Conservation (phyloP, 2,797 vertebrate species). For the Acanthornis magna region DNA sequence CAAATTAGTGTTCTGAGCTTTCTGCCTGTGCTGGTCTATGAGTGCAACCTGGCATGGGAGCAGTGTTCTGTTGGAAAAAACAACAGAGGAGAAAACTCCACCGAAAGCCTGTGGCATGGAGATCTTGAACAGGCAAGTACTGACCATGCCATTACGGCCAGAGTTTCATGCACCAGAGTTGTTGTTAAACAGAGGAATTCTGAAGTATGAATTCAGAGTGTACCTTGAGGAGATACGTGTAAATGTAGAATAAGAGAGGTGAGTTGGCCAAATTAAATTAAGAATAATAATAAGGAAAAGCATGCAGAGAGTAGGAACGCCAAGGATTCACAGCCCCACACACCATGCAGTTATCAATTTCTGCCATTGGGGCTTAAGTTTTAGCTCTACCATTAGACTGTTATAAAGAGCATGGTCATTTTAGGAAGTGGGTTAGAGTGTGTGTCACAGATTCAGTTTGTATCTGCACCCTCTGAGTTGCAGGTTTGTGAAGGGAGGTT, state of each 20-base stretch:
- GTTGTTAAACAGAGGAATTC: background rate
- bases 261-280: background rate
- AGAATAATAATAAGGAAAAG: background rate
- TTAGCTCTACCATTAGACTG: background rate
- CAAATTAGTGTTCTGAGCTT: background rate
- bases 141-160: background rate
- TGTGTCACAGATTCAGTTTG: background rate
- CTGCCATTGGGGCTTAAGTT: background rate
- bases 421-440: background rate
- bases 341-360: background rate
- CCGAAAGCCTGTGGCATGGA: background rate
- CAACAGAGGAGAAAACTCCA: background rate
- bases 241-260: background rate
- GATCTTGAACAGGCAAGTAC: background rate
- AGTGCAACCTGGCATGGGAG: background rate
- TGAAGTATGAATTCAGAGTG: background rate
- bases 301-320: background rate
- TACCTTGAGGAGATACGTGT: background rate
- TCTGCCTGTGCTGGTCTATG: background rate
- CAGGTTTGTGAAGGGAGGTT: background rate
- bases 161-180: background rate
- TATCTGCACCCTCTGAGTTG: background rate
- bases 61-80: background rate
- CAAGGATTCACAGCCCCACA: background rate
- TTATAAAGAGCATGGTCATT: background rate